Base-by-base conservation (phyloP, 2,888 invertebrate species). In the Nomada fabriciana region DNA sequence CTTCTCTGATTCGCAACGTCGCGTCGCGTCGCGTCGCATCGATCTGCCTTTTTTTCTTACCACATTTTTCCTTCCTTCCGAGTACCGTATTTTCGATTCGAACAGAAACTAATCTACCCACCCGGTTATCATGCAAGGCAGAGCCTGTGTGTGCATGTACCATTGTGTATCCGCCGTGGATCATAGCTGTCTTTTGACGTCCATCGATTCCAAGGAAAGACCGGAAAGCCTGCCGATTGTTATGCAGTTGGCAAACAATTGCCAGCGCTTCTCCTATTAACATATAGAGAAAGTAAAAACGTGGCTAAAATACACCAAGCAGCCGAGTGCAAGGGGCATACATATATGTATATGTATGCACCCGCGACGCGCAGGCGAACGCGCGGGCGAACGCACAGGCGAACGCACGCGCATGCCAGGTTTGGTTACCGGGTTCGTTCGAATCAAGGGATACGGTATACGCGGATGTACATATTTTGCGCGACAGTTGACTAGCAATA, bases 201-300 rank as follows among this genome's bases (percentile, higher is more conserved):
- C 79, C 72, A 75, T 25, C 79, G 80, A 83, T 82, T 82, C 83
- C 70, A 79, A 73, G 71, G 74, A 81, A 80, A 81, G 87, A 88
- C 91, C 91, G 92, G 92, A 92, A 91, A 90, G 86, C 77, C 76
- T 70, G 80, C 85, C 89, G 86, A 90, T 92, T 92, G 85, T 86
- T 83, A 91, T 92, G 89, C 91, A 84, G 85, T 65, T 84, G 73
- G 83, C 90, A 83, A 85, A 82, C 81, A 63, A 83, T 80, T 76
- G 85, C 73, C 86, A 75, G 80, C 76, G 80, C 76, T 80, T 82
- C 79, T 73, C 77, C 67, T 71, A 80, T 86, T 85, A 83, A 82
- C 84, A 80, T 84, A 83, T 68, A 74, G 70, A 73, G 71, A 72
- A 85, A 82, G 83, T 78, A 82, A 82, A 82, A 83, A 83, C 83